A percentile compares a stretch with the other conserved stretches of the same genome.
phyloP scores from a whole-genome alignment of 2,113 vertebrate genomes.

The Aix galericulata region DNA sequence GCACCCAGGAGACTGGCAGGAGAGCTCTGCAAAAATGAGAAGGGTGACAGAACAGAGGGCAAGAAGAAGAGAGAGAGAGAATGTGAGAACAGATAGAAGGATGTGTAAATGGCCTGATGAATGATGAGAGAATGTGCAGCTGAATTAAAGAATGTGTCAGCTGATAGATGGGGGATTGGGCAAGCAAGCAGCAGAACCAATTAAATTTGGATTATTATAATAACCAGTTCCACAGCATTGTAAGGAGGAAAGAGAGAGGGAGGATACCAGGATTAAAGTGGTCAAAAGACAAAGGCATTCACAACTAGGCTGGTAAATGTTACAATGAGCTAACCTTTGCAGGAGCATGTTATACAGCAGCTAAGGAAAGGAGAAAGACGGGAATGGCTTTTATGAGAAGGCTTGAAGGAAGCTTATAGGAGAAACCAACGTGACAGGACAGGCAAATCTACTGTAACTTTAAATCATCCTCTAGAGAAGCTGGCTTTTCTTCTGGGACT shows the following conservation, averaged over 20 bases:
- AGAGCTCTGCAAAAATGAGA: slow-evolving; percentile 13
- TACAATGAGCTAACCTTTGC: neutral
- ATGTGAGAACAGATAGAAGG: neutral
- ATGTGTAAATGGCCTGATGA: slow-evolving; percentile 54
- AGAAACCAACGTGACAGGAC: neutral
- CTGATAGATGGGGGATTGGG: slow-evolving; percentile 27
- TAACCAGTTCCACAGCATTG: neutral
- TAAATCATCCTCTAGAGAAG: neutral
- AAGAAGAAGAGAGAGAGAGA: slow-evolving; percentile 11
- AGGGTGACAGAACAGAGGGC: slow-evolving; percentile 11
- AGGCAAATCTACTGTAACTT: neutral
- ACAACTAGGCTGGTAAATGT: neutral
- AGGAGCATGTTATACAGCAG: neutral
- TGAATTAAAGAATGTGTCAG: slow-evolving; percentile 59
- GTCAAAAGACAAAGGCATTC: neutral
- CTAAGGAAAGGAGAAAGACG: neutral
- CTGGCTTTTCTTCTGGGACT: neutral
- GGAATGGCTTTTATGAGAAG: neutral
- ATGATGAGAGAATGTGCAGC: slow-evolving; percentile 42
- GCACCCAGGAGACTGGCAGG: neutral
- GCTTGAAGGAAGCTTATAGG: neutral
- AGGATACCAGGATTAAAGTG: neutral
- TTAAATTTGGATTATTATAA: neutral
- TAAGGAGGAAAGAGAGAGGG: neutral
- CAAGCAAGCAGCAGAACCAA: neutral